Evolutionary conservation across 2,888 invertebrate genomes (phyloP).

Genomic region (Amphipoea oculea): DNA sequence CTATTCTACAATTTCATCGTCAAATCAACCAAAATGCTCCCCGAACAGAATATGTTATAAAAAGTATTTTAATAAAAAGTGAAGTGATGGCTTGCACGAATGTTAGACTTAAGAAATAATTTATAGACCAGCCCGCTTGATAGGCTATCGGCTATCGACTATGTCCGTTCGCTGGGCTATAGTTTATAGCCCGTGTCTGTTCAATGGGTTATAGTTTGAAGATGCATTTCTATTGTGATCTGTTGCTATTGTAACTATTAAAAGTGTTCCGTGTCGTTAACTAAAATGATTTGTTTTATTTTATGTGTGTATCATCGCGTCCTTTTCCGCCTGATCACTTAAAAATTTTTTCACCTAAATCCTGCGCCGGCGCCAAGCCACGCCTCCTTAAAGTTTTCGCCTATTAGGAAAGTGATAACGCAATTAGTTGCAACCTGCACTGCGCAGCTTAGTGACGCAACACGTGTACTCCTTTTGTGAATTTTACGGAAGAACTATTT

Average conservation of each 20-base stretch:
- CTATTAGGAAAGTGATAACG: too few relatives aligned
- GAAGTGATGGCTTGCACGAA: conserved; percentile 58
- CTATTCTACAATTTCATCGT: not conserved
- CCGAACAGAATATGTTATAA: conserved; percentile 48
- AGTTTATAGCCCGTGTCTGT: conserved; percentile 44
- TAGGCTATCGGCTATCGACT: not conserved
- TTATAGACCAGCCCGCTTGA: conserved; percentile 39
- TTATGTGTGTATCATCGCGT: not conserved
- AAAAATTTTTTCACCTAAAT: too few relatives aligned
- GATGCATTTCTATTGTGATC: conserved; percentile 80
- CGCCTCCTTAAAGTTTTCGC: too few relatives aligned
- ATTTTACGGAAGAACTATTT: too few relatives aligned
- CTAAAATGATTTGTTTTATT: conserved; percentile 65
- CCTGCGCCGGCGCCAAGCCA: too few relatives aligned
- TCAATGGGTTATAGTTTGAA: conserved; percentile 54
- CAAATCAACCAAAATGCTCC: conserved; percentile 28
- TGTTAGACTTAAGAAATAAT: conserved; percentile 58
- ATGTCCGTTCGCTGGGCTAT: not conserved
- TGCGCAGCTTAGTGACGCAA: too few relatives aligned
- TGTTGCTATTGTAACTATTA: conserved; percentile 79
- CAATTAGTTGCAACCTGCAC: too few relatives aligned
- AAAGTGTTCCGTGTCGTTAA: conserved; percentile 80
- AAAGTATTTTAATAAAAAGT: conserved; percentile 63
- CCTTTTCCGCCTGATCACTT: too few relatives aligned
- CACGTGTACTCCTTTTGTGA: too few relatives aligned